Conservation (phyloP, 2,797 vertebrate genomes). For the Sebastes minor region DNA sequence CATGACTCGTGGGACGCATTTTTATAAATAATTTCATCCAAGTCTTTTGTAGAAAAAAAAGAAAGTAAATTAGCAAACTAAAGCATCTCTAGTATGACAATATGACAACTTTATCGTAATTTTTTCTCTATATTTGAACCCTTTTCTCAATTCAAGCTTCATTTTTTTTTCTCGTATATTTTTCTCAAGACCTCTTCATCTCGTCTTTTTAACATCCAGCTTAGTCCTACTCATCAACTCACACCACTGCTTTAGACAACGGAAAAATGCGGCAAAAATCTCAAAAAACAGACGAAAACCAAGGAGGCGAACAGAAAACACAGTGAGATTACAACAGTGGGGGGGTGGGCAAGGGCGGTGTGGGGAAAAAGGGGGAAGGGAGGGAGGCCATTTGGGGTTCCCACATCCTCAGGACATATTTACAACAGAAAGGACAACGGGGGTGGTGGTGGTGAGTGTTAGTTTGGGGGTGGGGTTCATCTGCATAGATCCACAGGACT, state of each 20-base stretch:
- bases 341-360: not conserved
- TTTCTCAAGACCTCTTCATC: conserved; percentile 68
- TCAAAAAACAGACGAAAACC: conserved; percentile 72
- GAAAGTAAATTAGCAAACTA: conserved; percentile 87
- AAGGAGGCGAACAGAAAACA: conserved; percentile 75
- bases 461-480: conserved; percentile 63
- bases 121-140: conserved; percentile 82
- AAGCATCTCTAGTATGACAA: conserved; percentile 89
- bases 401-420: conserved; percentile 77
- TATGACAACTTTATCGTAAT: conserved; percentile 84
- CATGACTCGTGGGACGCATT: conserved; percentile 86
- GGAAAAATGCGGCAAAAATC: conserved; percentile 73
- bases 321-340: conserved; percentile 69
- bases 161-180: conserved; percentile 55
- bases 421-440: conserved; percentile 78
- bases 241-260: conserved; percentile 79
- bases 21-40: conserved; percentile 90
- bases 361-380: not conserved
- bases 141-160: conserved; percentile 66
- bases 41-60: conserved; percentile 89
- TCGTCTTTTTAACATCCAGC: conserved; percentile 73
- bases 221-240: conserved; percentile 79
- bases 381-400: conserved; percentile 36
- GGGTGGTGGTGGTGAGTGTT: not conserved
- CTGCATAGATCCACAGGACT: conserved; percentile 85